Evolutionary conservation across 2,113 vertebrate genomes (phyloP).

Genomic region (Anoura caudifer): DNA sequence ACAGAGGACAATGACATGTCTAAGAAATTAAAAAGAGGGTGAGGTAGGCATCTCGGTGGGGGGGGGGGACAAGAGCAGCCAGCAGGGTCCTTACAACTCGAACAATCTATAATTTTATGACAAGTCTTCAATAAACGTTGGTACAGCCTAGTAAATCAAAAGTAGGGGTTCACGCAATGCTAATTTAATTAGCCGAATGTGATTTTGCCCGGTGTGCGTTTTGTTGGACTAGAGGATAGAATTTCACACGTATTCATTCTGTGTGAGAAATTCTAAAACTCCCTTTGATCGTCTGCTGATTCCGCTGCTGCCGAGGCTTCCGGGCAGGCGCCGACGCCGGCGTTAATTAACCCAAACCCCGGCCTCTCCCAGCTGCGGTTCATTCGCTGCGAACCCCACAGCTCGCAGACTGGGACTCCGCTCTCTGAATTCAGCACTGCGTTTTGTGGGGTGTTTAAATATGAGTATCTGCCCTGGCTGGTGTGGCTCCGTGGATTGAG

Average conservation of each 20-base stretch:
- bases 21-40: too few relatives aligned
- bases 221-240: constrained; percentile 2
- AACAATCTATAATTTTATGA: background rate
- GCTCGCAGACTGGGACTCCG: background rate
- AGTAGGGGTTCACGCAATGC: background rate
- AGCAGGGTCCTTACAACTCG: background rate
- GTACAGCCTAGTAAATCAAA: background rate
- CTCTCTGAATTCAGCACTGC: background rate
- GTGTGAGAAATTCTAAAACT: background rate
- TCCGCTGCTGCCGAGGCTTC: constrained; percentile 24
- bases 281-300: constrained; percentile 59
- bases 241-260: constrained; percentile 35
- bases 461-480: background rate
- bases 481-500: too few relatives aligned
- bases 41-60: too few relatives aligned
- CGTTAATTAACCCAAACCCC: constrained; percentile 47
- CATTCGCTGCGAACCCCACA: background rate
- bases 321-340: constrained; percentile 22
- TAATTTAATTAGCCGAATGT: constrained; percentile 57
- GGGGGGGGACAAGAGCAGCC: background rate
- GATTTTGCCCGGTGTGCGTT: background rate
- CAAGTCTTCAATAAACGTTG: background rate
- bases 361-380: background rate
- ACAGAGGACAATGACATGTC: background rate
- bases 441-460: background rate